Percentiles rank a stretch among this genome's conserved stretches.
Conservation (phyloP, 2,888 invertebrate species). For the Drosophila hamatofila region DNA sequence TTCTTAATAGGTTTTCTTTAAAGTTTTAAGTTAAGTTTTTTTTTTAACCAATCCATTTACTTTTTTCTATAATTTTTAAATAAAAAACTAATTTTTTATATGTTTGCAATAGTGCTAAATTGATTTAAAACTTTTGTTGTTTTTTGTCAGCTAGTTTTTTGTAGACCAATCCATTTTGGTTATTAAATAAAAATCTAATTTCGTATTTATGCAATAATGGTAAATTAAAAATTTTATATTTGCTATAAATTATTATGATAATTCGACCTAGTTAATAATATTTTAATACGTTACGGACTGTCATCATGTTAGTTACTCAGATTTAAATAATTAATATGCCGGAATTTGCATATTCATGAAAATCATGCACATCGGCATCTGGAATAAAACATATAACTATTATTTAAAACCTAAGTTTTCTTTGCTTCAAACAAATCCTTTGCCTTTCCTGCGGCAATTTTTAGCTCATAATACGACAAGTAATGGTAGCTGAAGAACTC, state of each 20-base stretch:
- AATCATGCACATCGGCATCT: not conserved
- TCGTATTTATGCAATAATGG: not conserved
- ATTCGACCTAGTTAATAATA: not conserved
- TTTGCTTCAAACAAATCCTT: not conserved
- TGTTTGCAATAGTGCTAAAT: no score
- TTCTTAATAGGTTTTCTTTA: no score
- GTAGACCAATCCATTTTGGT: no score
- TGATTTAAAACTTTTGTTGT: no score
- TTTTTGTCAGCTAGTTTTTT: no score
- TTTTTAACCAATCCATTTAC: no score
- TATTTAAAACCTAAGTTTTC: not conserved
- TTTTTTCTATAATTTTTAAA: no score
- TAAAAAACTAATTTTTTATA: no score
- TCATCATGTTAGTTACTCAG: not conserved
- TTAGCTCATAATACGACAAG: constrained; percentile 39
- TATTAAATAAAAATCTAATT: not conserved
- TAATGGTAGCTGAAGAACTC: constrained; percentile 48
- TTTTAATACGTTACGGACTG: not conserved
- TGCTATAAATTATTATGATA: not conserved
- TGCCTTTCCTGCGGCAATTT: constrained; percentile 4
- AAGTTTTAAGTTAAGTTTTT: no score
- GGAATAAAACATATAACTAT: not conserved
- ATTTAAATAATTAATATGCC: not conserved
- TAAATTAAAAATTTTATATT: not conserved
- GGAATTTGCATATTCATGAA: not conserved